Evolutionary conservation across 2,888 invertebrate species (phyloP).

Genomic region (Ichneumon xanthorius): DNA sequence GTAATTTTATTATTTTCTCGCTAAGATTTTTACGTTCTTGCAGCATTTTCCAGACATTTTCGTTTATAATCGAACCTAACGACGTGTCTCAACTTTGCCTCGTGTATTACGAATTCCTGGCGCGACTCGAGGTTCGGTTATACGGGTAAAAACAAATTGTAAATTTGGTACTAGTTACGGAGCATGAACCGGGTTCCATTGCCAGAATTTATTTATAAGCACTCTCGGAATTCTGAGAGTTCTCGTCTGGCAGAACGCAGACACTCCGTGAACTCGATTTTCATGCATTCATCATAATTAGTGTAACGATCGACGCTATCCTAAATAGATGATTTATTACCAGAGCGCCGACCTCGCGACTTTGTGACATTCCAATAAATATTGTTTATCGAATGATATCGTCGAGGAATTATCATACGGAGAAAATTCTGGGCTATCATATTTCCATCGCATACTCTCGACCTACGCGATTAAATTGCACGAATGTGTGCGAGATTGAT

Average conservation of each 20-base stretch:
- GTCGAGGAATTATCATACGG: neutral
- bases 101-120: slow-evolving; percentile 21
- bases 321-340: neutral
- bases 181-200: slow-evolving; percentile 58
- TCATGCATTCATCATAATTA: neutral
- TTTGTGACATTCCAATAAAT: neutral
- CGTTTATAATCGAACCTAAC: neutral
- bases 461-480: slow-evolving; percentile 77
- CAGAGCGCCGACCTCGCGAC: neutral
- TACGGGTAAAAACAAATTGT: slow-evolving; percentile 19
- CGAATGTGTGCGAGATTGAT: slow-evolving; percentile 80
- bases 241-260: slow-evolving; percentile 44
- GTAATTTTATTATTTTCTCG: slow-evolving; percentile 46
- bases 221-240: slow-evolving; percentile 23
- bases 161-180: slow-evolving; percentile 25
- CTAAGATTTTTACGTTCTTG: neutral
- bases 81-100: neutral
- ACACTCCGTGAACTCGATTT: slow-evolving; percentile 20
- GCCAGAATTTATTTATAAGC: slow-evolving; percentile 63
- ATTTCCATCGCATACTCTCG: slow-evolving; percentile 63
- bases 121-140: slow-evolving; percentile 11
- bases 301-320: neutral
- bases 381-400: neutral
- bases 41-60: neutral
- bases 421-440: slow-evolving; percentile 61